Evolutionary conservation across 2,797 vertebrate species (phyloP).

Genomic region (Neosilurus mollespiculum): DNA sequence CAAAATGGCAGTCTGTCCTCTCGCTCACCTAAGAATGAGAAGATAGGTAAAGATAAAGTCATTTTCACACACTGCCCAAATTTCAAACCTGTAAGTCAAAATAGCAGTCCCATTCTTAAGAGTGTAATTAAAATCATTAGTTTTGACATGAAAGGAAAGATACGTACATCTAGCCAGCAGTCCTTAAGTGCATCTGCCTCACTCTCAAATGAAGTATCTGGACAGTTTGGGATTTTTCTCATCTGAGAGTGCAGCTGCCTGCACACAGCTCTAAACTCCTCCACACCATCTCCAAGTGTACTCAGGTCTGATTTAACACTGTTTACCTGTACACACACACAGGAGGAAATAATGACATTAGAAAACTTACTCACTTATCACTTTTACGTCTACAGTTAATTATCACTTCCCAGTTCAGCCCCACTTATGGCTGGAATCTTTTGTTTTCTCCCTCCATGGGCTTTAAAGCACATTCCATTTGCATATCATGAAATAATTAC

Average conservation of each 20-base stretch:
- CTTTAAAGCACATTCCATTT: no score
- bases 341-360: neutral
- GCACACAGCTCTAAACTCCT: slow-evolving; percentile 83
- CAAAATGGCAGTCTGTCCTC: slow-evolving; percentile 81
- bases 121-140: neutral
- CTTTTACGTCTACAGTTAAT: neutral
- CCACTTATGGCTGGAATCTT: neutral
- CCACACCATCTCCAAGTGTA: slow-evolving; percentile 75
- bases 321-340: slow-evolving; percentile 72
- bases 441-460: neutral
- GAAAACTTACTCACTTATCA: neutral
- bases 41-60: neutral
- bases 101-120: neutral
- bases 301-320: slow-evolving; percentile 80
- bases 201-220: slow-evolving; percentile 76
- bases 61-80: neutral
- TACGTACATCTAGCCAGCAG: slow-evolving; percentile 90
- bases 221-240: slow-evolving; percentile 79
- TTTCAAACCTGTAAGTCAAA: neutral
- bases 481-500: neutral
- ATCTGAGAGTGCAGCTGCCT: slow-evolving; percentile 86
- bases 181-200: slow-evolving; percentile 89
- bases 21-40: slow-evolving; percentile 79
- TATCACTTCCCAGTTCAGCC: neutral
- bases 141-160: neutral